Base-by-base conservation (phyloP, 2,888 invertebrate genomes). In the Ochropleura plecta region DNA sequence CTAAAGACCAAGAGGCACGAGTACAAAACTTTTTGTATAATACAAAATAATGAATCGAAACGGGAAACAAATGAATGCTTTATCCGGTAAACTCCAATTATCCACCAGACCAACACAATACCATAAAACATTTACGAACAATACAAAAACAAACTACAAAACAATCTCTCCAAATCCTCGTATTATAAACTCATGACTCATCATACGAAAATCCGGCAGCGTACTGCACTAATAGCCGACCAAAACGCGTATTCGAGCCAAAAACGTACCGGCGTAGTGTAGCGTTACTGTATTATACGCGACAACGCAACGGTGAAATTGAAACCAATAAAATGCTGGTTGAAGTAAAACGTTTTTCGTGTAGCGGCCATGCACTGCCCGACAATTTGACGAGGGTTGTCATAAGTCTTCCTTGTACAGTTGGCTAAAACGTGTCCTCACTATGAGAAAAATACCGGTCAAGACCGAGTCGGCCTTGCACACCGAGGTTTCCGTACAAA, bases 271-370 rank as follows among this genome's bases (percentile, higher is more conserved):
- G 10, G 60, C 30, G 72, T 79, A 78, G 44, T 49, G 55, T 76
- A 57, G 65, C 76, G 76, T 78, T 75, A 68, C 79, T 85, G 88
- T 89, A 91, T 93, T 94, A 93, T 91, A 90, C 91, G 90, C 88
- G 91, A 88, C 92, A 92, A 92, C 90, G 93, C 93, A 92, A 92
- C 93, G 91, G 91, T 94, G 94, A 95, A 95, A 96, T 95, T 93
- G 95, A 95, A 95, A 95, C 95, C 95, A 95, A 95, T 94, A 94
- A 95, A 96, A 95, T 94, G 94, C 93, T 92, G 87, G 89, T 91
- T 90, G 82, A 88, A 92, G 92, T 95, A 92, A 95, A 96, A 96
- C 94, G 95, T 93, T 95, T 95, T 93, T 92, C 93, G 90, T 94
- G 95, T 95, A 91, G 86, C 83, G 91, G 86, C 90, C 88, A 67